Evolutionary conservation across 2,113 vertebrate genomes (phyloP).

Genomic region (Smithornis capensis): DNA sequence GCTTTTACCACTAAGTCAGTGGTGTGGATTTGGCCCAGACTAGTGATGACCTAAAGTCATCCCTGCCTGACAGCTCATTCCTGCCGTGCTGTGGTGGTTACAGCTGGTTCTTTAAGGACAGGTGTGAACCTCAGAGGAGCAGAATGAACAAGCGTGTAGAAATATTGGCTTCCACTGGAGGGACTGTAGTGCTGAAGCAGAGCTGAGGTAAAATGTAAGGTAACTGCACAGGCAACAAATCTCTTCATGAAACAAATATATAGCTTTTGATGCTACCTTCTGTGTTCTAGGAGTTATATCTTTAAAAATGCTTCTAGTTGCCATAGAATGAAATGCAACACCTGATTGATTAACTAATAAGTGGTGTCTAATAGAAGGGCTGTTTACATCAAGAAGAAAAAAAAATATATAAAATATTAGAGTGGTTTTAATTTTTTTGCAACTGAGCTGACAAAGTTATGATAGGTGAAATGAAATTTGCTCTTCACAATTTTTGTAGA

Average conservation of each 20-base stretch:
- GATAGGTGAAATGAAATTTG: background rate
- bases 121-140: slow-evolving; percentile 18
- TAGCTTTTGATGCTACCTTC: background rate
- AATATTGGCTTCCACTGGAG: slow-evolving; percentile 7
- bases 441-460: background rate
- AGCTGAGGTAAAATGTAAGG: background rate
- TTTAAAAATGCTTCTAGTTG: background rate
- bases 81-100: background rate
- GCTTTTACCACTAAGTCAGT: slow-evolving; percentile 25
- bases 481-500: background rate
- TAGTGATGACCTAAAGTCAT: slow-evolving; percentile 56
- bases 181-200: background rate
- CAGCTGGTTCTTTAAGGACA: background rate
- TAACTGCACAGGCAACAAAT: background rate
- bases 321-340: background rate
- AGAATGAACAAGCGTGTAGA: background rate
- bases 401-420: background rate
- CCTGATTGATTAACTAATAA: background rate
- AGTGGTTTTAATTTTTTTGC: background rate
- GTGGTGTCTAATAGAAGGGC: background rate
- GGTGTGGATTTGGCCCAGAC: slow-evolving; percentile 31
- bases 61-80: slow-evolving; percentile 41
- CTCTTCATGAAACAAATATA: background rate
- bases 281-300: background rate
- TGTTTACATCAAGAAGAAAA: background rate